These are phyloP conservation scores for Xerus inauris DNA, from an alignment of 2,113 vertebrate species.

Conservation along the genomic window DNA sequence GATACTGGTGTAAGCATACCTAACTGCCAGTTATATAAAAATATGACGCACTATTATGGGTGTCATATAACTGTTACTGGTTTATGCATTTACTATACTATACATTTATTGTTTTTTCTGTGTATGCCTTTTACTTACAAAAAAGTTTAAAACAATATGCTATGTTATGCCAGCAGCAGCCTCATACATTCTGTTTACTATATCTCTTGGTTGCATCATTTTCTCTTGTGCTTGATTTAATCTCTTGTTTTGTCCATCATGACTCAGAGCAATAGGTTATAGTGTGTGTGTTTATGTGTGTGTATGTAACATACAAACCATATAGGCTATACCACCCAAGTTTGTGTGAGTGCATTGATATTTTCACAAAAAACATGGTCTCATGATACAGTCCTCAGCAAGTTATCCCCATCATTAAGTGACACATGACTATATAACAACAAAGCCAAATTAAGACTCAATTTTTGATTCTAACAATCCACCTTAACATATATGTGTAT, in stretches of 20 bases:
- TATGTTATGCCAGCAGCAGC: not conserved
- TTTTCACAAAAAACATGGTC: not conserved
- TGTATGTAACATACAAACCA: not conserved
- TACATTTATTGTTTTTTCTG: not conserved
- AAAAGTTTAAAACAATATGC: not conserved
- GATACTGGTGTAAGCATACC: not conserved
- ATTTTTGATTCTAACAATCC: not conserved
- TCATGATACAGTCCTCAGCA: not conserved
- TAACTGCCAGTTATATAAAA: not conserved
- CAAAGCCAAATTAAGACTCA: conserved; percentile 28
- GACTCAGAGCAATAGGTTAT: not conserved
- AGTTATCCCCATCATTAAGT: not conserved
- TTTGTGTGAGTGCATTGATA: not conserved
- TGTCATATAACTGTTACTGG: not conserved
- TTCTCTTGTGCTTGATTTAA: not conserved
- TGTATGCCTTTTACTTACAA: not conserved
- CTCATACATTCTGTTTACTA: not conserved
- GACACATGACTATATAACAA: not conserved
- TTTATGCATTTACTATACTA: not conserved
- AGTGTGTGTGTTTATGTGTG: too few species aligned
- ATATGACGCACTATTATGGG: not conserved
- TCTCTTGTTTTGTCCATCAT: not conserved
- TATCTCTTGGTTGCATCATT: not conserved
- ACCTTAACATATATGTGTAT: not conserved
- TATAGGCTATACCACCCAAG: not conserved